phyloP scores from a whole-genome alignment of 2,888 invertebrate genomes.

The Arrhopalites spinosus region DNA sequence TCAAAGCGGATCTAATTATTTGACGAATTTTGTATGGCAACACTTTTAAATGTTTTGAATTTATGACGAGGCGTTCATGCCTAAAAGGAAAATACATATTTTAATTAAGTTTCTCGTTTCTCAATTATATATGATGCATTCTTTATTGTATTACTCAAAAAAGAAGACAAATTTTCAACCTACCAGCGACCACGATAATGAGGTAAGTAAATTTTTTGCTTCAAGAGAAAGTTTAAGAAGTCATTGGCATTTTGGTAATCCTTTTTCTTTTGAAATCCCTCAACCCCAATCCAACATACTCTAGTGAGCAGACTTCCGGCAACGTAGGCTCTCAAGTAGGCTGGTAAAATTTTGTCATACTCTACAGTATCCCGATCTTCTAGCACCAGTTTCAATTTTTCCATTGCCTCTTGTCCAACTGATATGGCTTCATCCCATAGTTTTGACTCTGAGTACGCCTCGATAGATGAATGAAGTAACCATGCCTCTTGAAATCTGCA shows the following conservation, averaged over 20 bases:
- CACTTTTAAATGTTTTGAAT: constrained; percentile 65
- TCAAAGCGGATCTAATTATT: constrained; percentile 58
- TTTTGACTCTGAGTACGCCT: constrained; percentile 40
- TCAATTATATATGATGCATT: no score
- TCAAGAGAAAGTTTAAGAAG: constrained; percentile 63
- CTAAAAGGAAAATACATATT: no score
- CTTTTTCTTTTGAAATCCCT: constrained; percentile 61
- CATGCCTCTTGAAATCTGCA: constrained; percentile 50
- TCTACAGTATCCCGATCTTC: constrained; percentile 19
- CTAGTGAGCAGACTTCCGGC: constrained; percentile 62
- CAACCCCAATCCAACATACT: constrained; percentile 61
- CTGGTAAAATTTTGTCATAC: constrained; percentile 60
- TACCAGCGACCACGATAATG: constrained; percentile 65
- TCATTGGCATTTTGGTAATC: constrained; percentile 63
- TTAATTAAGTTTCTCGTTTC: no score
- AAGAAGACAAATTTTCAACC: no score
- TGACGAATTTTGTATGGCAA: constrained; percentile 57
- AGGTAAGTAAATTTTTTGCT: constrained; percentile 62
- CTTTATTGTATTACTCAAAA: no score
- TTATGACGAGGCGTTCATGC: constrained; percentile 66
- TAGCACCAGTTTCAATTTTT: constrained; percentile 28
- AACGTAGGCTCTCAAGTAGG: constrained; percentile 67
- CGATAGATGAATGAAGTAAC: constrained; percentile 41
- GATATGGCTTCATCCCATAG: constrained; percentile 47
- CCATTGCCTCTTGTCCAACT: constrained; percentile 37